Evolutionary conservation across 2,113 vertebrate species (phyloP).

Genomic region (Sinocyclocheilus anshuiensis): DNA sequence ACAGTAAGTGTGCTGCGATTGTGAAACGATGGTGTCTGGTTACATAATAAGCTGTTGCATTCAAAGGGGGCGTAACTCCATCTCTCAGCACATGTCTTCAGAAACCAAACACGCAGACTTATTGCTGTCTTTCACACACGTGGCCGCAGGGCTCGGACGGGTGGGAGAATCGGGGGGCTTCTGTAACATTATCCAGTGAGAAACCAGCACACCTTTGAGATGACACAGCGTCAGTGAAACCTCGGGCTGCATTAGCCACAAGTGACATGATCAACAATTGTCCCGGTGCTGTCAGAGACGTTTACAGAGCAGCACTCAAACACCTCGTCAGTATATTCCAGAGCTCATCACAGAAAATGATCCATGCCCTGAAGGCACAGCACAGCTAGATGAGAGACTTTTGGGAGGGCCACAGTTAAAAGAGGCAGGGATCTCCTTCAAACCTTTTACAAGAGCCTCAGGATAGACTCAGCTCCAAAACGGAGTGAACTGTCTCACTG

Average conservation of each 20-base stretch:
- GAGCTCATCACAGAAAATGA: slow-evolving; percentile 45
- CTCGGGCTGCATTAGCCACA: slow-evolving; percentile 59
- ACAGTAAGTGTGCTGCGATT: slow-evolving; percentile 76
- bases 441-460: slow-evolving; percentile 26
- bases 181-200: slow-evolving; percentile 76
- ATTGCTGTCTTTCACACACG: slow-evolving; percentile 70
- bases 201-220: slow-evolving; percentile 74
- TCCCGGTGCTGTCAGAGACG: slow-evolving; percentile 41
- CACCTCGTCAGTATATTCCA: slow-evolving; percentile 40
- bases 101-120: slow-evolving; percentile 51
- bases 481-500: neutral
- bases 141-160: slow-evolving; percentile 60
- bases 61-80: slow-evolving; percentile 74
- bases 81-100: slow-evolving; percentile 62
- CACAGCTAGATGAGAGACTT: slow-evolving; percentile 22
- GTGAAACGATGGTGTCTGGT: slow-evolving; percentile 78
- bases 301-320: neutral
- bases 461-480: slow-evolving; percentile 21
- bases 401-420: slow-evolving; percentile 13
- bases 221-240: slow-evolving; percentile 72
- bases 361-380: slow-evolving; percentile 45
- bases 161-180: slow-evolving; percentile 60
- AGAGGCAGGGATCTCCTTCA: slow-evolving; percentile 15
- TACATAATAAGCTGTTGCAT: slow-evolving; percentile 79
- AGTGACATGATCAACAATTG: slow-evolving; percentile 64